Evolutionary conservation across 2,797 vertebrate genomes (phyloP).

Genomic region (Erethizon dorsatum): DNA sequence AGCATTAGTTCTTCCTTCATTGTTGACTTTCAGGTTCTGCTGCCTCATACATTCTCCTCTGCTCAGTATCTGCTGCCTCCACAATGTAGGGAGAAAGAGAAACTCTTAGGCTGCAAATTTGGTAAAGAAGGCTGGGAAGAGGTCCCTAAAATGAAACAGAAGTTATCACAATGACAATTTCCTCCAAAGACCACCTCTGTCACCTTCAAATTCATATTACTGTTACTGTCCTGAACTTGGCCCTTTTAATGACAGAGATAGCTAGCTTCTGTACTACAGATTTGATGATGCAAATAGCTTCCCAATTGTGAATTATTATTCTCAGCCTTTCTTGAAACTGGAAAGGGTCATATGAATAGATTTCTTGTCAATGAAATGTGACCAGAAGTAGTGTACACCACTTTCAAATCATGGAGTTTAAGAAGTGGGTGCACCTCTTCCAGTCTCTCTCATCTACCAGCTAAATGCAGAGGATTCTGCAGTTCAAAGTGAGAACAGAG

Average conservation of each 20-base stretch:
- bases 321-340: background rate
- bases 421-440: rapidly evolving
- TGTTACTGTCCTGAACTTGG: background rate
- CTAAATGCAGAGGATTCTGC: background rate
- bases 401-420: background rate
- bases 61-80: background rate
- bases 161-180: background rate
- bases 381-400: background rate
- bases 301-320: background rate
- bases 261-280: background rate
- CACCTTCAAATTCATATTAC: background rate
- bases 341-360: background rate
- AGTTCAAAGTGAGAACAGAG: background rate
- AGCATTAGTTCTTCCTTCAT: background rate
- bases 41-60: background rate
- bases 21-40: conserved; percentile 15
- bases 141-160: background rate
- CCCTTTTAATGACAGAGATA: background rate
- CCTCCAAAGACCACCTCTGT: background rate
- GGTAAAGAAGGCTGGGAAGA: background rate
- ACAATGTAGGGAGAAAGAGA: conserved; percentile 12
- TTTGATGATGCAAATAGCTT: background rate
- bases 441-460: background rate
- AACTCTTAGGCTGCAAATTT: background rate
- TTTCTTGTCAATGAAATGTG: background rate